Base-by-base conservation (phyloP, 2,888 invertebrate species). In the Alloplasta piceator region DNA sequence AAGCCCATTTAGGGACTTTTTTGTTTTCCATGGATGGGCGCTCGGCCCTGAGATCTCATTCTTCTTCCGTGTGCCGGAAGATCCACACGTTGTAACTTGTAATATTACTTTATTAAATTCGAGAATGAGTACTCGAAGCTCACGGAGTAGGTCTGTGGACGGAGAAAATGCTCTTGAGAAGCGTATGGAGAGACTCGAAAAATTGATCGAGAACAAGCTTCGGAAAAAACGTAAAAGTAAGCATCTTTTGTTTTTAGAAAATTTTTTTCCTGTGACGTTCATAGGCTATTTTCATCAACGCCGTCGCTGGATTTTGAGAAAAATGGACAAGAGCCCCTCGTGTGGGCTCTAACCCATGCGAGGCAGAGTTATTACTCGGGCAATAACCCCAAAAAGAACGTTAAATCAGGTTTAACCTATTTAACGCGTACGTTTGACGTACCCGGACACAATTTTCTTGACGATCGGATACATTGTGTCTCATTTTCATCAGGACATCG, bases 281-380 rank as follows among this genome's bases (percentile, higher is more conserved):
- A 6, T 48, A 70, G 58, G 58, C 46, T 58, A 46, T 16, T 0
- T 10, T 48, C 70, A 16, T 2, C 16, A 71, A 4, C n/a, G 6
- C n/a, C 48, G 70, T 16, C 60, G 60, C 58, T 38, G 60, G 58
- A 12, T 48, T 71, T n/a, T 39, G 48, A 14, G 7, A 5, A 48
- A 58, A n/a, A n/a, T n/a, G n/a, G n/a, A n/a, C n/a, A n/a, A n/a
- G n/a, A n/a, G n/a, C n/a, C n/a, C n/a, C n/a, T 58, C 70, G 60
- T 48, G 38, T 70, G 38, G 70, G 70, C 70, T 70, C 70, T 70
- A 58, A 70, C 70, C 38, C 48, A 70, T 39, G 5, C 36, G 58
- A 70, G 70, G 58, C 48, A 70, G 58, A 70, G 70, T 70, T 70
- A 70, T 70, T 60, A 58, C 70, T 70, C 70, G 58, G 70, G 70